A percentile compares a stretch with the other conserved stretches of the same genome.
Evolutionary conservation across 2,888 invertebrate species (phyloP).

Genomic region (Spialia ferax): DNA sequence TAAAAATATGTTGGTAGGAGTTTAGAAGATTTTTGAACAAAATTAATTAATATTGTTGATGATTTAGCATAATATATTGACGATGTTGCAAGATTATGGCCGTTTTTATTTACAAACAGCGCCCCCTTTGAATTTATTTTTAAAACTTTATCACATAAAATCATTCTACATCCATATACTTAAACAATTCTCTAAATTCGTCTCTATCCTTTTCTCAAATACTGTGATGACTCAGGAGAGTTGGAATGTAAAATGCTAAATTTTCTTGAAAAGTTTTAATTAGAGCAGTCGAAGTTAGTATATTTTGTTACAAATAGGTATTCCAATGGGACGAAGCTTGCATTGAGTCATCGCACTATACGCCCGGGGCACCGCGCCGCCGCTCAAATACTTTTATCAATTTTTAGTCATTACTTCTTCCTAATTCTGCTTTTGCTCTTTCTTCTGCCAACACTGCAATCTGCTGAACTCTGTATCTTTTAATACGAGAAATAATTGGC

Average conservation of each 20-base stretch:
- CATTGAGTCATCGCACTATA: slow-evolving; percentile 87
- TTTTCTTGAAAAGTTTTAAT: slow-evolving; percentile 50
- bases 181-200: slow-evolving; percentile 57
- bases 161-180: slow-evolving; percentile 72
- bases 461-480: slow-evolving; percentile 8
- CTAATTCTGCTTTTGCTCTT: slow-evolving; percentile 25
- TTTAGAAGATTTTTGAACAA: slow-evolving; percentile 57
- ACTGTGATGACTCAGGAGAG: slow-evolving; percentile 85
- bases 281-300: slow-evolving; percentile 50
- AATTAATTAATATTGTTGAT: slow-evolving; percentile 72
- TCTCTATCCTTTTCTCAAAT: slow-evolving; percentile 66
- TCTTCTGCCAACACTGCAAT: slow-evolving; percentile 26
- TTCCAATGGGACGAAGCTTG: slow-evolving; percentile 83
- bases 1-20: slow-evolving; percentile 67
- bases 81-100: slow-evolving; percentile 79
- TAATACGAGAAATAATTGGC: neutral
- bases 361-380: slow-evolving; percentile 67
- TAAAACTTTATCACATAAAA: slow-evolving; percentile 57
- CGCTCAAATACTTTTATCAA: slow-evolving; percentile 47
- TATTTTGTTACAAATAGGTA: slow-evolving; percentile 45
- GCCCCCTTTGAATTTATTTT: slow-evolving; percentile 59
- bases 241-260: slow-evolving; percentile 50
- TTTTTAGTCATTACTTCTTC: slow-evolving; percentile 38
- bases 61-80: slow-evolving; percentile 81
- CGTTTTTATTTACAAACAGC: slow-evolving; percentile 76